Evolutionary conservation across 2,888 invertebrate species (phyloP), one percentile per base, ranked within the genome.

Genomic region (Brachypterus glaber): DNA sequence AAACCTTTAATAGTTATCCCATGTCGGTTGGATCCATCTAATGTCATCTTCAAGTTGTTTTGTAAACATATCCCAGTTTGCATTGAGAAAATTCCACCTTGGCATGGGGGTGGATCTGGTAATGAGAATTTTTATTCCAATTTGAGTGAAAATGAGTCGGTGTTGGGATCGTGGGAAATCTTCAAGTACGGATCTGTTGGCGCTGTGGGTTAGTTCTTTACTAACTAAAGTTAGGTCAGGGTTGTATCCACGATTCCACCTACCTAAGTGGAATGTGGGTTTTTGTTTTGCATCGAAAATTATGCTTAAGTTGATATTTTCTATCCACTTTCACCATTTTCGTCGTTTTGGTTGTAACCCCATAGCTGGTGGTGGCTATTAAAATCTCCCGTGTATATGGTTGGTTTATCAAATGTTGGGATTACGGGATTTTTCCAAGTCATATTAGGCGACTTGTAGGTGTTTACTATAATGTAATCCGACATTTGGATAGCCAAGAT

Each of bases 221-320:
- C 4, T 13, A 18, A 16, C 17, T 18, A n/a, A n/a, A 4, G 33
- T 33, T 4, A 33, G 33, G 21, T 33, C 33, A 4, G 33, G 33
- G 17, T 33, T 33, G 18, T 33, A 33, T 3, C 33, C 33, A 7
- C 33, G 17, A 5, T 33, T 5, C 17, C 33, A 33, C 17, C 18
- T 33, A 4, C 18, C 33, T 4, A 14, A 33, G 24, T 33, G 33
- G 11, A 33, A 33, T 11, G 21, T 21, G 11, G 4, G 24, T 8
- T 33, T 33, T 14, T 33, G 33, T 21, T 33, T 33, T 21, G 33
- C 24, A 11, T 33, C 33, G 21, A 14, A n/a, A 4, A 33, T 17
- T 4, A 33, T 17, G 9, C 24, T 33, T 4, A 33, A 11, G 18
- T 30, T 4, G 5, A 5, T 4, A 17, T 4, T 4, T 13, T 30